These are phyloP conservation scores for Tetragonula carbonaria DNA, from an alignment of 2,888 invertebrate species.

Conservation along the genomic window DNA sequence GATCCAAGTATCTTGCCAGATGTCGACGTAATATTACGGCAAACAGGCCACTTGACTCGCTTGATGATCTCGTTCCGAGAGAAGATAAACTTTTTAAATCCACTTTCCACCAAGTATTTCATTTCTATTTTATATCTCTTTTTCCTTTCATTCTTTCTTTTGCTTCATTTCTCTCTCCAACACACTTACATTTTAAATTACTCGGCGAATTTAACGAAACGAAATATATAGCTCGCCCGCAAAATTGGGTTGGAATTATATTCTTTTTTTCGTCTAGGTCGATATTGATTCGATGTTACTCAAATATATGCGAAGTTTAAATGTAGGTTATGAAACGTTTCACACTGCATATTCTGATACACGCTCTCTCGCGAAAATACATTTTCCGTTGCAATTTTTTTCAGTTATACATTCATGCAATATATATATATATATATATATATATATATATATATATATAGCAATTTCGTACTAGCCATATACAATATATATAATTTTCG, in stretches of 20 bases:
- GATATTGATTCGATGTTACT: neutral
- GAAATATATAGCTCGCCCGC: too few relatives aligned
- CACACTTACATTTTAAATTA: neutral
- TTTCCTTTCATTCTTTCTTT: neutral
- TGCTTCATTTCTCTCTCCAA: too few relatives aligned
- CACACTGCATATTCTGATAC: neutral
- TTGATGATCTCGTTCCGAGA: slow-evolving; percentile 6
- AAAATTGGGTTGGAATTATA: neutral
- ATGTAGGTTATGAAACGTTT: neutral
- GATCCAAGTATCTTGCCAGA: slow-evolving; percentile 6
- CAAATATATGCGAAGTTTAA: neutral
- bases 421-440: too few relatives aligned
- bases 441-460: too few relatives aligned
- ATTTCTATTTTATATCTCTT: neutral
- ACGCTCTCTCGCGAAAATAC: neutral
- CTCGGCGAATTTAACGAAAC: neutral
- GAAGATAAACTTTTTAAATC: slow-evolving; percentile 2
- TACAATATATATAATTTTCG: too few relatives aligned
- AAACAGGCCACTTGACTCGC: neutral
- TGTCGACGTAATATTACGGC: slow-evolving; percentile 28
- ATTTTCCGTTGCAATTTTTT: neutral
- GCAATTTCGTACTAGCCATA: too few relatives aligned
- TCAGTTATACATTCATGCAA: too few relatives aligned
- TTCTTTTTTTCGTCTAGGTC: neutral
- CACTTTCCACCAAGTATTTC: neutral